Percentiles rank a stretch among this genome's conserved stretches.
These are phyloP conservation scores for Peromyscus californicus DNA, from an alignment of 2,113 vertebrate genomes.

Conservation along the genomic window DNA sequence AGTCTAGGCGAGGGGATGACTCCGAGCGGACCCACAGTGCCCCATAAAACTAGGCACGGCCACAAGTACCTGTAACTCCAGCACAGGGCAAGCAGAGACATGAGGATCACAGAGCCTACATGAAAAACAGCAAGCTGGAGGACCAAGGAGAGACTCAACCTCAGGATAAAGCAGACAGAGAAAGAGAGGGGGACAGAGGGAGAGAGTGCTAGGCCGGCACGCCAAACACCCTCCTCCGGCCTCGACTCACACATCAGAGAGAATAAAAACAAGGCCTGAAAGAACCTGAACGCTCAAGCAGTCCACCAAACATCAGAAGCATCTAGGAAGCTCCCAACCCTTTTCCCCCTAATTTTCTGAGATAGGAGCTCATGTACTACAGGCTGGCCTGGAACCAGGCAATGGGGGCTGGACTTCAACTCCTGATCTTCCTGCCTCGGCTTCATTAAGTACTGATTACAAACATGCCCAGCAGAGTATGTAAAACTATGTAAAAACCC, in stretches of 20 bases:
- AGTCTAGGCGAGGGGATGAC: background rate
- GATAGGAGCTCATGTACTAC: background rate
- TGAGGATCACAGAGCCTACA: background rate
- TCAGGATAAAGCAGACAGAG: background rate
- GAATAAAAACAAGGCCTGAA: background rate
- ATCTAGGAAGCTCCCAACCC: background rate
- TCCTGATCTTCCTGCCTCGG: background rate
- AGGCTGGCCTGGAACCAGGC: too few relatives aligned
- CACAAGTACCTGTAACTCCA: background rate
- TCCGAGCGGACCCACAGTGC: background rate
- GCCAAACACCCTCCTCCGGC: background rate
- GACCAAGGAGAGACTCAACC: background rate
- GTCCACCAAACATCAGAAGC: slow-evolving; percentile 2
- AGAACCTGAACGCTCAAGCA: slow-evolving; percentile 2
- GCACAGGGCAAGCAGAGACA: background rate
- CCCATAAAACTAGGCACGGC: background rate
- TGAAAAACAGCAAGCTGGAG: background rate
- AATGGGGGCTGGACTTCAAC: background rate
- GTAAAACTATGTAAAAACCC: too few relatives aligned
- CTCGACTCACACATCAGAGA: background rate
- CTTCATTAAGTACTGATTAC: background rate
- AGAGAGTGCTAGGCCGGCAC: background rate
- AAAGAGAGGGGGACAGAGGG: too few relatives aligned
- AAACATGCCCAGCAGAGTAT: background rate
- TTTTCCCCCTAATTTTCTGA: background rate